phyloP scores from a whole-genome alignment of 2,888 invertebrate genomes.

The Stictocephala bisonia region DNA sequence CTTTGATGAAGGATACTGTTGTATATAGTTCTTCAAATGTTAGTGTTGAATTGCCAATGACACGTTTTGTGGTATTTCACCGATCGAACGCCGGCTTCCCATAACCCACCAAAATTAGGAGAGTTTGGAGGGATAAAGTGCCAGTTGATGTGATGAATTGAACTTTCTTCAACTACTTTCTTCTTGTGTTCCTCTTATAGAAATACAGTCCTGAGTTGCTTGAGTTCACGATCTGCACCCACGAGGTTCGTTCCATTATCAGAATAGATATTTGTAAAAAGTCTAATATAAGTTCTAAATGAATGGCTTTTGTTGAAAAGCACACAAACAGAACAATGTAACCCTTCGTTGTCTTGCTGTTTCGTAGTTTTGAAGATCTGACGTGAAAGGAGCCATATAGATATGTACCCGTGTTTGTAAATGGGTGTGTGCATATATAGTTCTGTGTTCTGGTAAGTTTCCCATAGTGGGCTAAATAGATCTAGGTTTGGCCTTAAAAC shows the following conservation, averaged over 20 bases:
- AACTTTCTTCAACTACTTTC: neutral
- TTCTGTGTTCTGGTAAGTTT: neutral
- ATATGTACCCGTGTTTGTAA: conserved; percentile 3
- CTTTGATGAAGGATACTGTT: conserved; percentile 46
- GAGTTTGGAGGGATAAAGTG: conserved; percentile 61
- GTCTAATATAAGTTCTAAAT: conserved; percentile 4
- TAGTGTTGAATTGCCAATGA: conserved; percentile 55
- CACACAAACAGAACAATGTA: conserved; percentile 28
- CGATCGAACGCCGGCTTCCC: conserved; percentile 62
- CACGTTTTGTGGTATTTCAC: conserved; percentile 60
- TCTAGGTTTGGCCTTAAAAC: too few species aligned
- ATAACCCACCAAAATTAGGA: conserved; percentile 62
- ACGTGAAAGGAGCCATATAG: conserved; percentile 1
- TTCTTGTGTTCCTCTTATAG: neutral
- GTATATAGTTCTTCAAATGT: conserved; percentile 62
- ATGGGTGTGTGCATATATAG: too few species aligned
- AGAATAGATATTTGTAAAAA: neutral
- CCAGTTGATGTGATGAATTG: conserved; percentile 58
- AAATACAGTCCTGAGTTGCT: neutral
- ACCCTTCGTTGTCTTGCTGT: neutral
- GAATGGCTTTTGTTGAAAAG: conserved; percentile 9
- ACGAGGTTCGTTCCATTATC: conserved; percentile 25
- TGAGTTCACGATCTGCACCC: conserved; percentile 18
- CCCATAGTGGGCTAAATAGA: conserved; percentile 7
- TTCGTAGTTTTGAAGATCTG: neutral